Conservation (phyloP, 2,797 vertebrate genomes). For the Nyctalus aviator region DNA sequence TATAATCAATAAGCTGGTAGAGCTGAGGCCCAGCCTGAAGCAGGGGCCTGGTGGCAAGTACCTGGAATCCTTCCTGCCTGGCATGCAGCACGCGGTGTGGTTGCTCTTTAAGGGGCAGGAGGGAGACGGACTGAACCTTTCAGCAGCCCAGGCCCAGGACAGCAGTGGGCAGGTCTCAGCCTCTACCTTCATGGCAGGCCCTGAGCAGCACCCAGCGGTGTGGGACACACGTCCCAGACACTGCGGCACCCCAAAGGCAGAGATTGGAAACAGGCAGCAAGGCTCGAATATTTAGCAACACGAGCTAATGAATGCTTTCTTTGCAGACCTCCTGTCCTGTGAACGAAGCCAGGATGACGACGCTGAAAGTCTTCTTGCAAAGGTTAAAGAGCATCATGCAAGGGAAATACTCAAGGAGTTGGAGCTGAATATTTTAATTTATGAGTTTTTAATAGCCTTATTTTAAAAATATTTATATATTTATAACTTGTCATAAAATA, state of each 20-base stretch:
- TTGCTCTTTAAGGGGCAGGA: neutral
- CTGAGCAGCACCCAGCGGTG: neutral
- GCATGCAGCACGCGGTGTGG: fast-evolving
- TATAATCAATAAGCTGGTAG: no score
- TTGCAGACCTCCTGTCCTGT: conserved; percentile 65
- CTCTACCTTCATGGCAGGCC: fast-evolving
- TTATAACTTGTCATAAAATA: conserved; percentile 86
- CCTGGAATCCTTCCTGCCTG: neutral
- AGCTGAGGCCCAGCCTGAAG: neutral
- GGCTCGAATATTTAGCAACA: neutral
- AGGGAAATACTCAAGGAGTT: neutral
- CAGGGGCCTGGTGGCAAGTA: neutral
- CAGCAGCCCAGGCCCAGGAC: neutral
- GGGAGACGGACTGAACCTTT: neutral
- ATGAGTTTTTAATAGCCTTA: conserved; percentile 74
- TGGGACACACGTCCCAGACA: neutral
- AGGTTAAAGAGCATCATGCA: conserved; percentile 53
- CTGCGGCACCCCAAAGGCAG: neutral
- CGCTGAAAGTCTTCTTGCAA: conserved; percentile 71
- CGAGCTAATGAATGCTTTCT: conserved; percentile 34
- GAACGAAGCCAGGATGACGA: conserved; percentile 35
- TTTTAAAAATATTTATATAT: conserved; percentile 85
- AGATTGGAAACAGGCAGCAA: neutral
- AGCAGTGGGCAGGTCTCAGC: neutral
- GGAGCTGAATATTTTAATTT: conserved; percentile 67